Conservation (phyloP, 2,113 vertebrate genomes). For the Istiophorus platypterus region DNA sequence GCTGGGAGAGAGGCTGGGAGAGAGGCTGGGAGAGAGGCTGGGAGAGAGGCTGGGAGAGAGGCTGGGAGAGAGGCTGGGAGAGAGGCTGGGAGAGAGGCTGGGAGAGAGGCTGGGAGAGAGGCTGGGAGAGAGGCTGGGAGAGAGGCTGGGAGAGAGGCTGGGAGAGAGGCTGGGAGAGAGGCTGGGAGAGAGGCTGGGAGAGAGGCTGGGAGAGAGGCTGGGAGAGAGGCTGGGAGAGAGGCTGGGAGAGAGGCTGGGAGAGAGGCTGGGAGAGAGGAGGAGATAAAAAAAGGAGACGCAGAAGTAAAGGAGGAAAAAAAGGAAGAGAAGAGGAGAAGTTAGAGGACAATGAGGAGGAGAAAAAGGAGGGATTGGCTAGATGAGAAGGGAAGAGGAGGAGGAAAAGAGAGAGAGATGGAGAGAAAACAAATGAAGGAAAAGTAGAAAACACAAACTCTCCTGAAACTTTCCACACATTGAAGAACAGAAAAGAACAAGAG, state of each 20-base stretch:
- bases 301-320: not conserved
- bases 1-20: no score
- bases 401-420: no score
- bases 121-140: not conserved
- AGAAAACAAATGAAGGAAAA: not conserved
- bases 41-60: no score
- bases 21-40: no score
- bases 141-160: not conserved
- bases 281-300: no score
- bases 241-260: not conserved
- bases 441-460: no score
- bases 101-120: not conserved
- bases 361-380: not conserved
- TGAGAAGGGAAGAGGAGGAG: no score
- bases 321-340: not conserved
- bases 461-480: no score
- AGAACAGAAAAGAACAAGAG: no score
- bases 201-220: not conserved
- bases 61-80: no score
- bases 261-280: not conserved
- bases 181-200: not conserved
- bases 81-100: constrained; percentile 29
- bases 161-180: not conserved
- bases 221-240: not conserved
- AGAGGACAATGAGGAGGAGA: no score